phyloP scores from a whole-genome alignment of 37 sponge, comb jelly and placozoan genomes.

The Lycopodina hypogea region DNA sequence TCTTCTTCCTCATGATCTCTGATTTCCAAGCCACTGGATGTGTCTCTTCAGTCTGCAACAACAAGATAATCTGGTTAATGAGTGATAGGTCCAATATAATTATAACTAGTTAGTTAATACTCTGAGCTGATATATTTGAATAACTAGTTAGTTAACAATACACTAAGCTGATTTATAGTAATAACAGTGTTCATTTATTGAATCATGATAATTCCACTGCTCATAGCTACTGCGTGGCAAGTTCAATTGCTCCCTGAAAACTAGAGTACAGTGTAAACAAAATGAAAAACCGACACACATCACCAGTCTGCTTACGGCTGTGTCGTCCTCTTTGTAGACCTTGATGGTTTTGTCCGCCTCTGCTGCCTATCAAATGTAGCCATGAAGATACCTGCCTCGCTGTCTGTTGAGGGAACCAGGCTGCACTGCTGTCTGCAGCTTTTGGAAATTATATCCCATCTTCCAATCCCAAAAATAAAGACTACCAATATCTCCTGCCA shows the following conservation, averaged over 20 bases:
- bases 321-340: constrained; percentile 96
- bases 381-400: constrained; percentile 94
- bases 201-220: no score
- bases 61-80: constrained; percentile 2
- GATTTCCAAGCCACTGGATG: constrained; percentile 90
- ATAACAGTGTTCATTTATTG: no score
- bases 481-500: constrained; percentile 90
- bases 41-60: constrained; percentile 80
- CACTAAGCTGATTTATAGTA: no score
- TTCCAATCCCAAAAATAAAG: constrained; percentile 98
- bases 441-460: constrained; percentile 96
- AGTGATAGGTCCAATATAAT: no score
- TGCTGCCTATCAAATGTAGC: constrained; percentile 85
- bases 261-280: no score
- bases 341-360: constrained; percentile 99
- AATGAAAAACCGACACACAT: no score
- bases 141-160: no score
- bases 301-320: constrained; percentile 76
- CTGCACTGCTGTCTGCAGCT: constrained; percentile 84
- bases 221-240: no score
- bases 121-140: no score
- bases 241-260: no score
- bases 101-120: no score
- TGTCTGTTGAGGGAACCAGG: constrained; percentile 93
- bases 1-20: constrained; percentile 77